Evolutionary conservation across 2,888 invertebrate species (phyloP).

Genomic region (Alloscopus bannaensis): DNA sequence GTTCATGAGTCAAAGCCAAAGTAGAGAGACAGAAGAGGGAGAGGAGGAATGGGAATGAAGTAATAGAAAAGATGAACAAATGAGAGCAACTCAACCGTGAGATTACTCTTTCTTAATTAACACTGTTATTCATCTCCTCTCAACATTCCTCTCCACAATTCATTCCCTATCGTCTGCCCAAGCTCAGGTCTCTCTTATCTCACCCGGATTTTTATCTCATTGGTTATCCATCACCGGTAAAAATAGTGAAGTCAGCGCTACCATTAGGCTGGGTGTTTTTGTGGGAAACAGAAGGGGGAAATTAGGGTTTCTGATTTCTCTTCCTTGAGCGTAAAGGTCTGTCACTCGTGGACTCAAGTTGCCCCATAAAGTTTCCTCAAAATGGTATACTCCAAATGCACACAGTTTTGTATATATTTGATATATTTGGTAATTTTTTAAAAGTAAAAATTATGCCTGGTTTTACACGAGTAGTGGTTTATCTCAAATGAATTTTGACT

Average conservation of each 20-base stretch:
- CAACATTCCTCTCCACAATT: constrained; percentile 2
- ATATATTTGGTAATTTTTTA: too few relatives aligned
- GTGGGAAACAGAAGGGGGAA: background rate
- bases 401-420: too few relatives aligned
- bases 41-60: too few relatives aligned
- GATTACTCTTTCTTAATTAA: constrained; percentile 61
- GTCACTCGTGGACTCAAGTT: constrained; percentile 13
- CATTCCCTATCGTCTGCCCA: background rate
- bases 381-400: too few relatives aligned
- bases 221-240: constrained; percentile 24
- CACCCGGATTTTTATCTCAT: constrained; percentile 11
- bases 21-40: too few relatives aligned
- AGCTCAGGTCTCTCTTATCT: too few relatives aligned
- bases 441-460: too few relatives aligned
- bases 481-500: constrained; percentile 2
- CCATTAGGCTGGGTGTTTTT: background rate
- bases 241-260: constrained; percentile 16
- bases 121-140: constrained; percentile 40
- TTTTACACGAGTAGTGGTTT: too few relatives aligned
- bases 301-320: constrained; percentile 2
- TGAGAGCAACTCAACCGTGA: constrained; percentile 58
- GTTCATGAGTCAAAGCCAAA: background rate
- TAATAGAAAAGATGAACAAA: constrained; percentile 45
- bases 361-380: constrained; percentile 20
- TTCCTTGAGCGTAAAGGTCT: background rate